phyloP scores from a whole-genome alignment of 2,888 invertebrate species.

The Tenthredo amoena region DNA sequence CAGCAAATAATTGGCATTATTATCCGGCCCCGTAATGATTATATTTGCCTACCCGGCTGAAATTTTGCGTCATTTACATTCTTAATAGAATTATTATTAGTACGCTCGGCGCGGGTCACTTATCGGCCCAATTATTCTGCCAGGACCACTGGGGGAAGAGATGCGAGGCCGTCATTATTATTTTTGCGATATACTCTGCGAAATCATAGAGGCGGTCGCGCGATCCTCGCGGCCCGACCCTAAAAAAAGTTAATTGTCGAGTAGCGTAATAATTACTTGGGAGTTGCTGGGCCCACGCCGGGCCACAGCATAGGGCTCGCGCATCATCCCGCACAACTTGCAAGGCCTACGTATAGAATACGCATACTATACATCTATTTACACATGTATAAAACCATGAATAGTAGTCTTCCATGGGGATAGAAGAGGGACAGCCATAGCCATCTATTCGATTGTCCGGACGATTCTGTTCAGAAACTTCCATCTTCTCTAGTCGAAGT shows the following conservation, averaged over 20 bases:
- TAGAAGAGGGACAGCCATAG: neutral
- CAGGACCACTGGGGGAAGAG: slow-evolving; percentile 38
- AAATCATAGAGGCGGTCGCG: slow-evolving; percentile 70
- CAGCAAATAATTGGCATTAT: slow-evolving; percentile 62
- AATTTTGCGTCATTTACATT: slow-evolving; percentile 68
- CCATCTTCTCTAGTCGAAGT: neutral
- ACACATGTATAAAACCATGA: neutral
- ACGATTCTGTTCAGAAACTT: neutral
- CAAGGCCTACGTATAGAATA: neutral
- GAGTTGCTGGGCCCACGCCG: slow-evolving; percentile 53
- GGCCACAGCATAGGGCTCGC: slow-evolving; percentile 14
- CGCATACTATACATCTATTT: slow-evolving; percentile 12
- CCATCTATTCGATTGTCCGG: neutral
- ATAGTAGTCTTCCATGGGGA: neutral
- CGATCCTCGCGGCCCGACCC: slow-evolving; percentile 54
- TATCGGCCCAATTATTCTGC: slow-evolving; percentile 61
- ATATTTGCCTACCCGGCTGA: slow-evolving; percentile 64
- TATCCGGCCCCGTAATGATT: slow-evolving; percentile 63
- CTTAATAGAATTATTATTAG: slow-evolving; percentile 71
- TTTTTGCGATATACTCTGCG: slow-evolving; percentile 69
- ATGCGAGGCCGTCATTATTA: slow-evolving; percentile 65
- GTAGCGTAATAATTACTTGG: slow-evolving; percentile 74
- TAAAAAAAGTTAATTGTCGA: slow-evolving; percentile 75
- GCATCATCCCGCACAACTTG: slow-evolving; percentile 30
- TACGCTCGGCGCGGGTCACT: slow-evolving; percentile 57